Evolutionary conservation across 1,140 invertebrate species (phyloP).

Genomic region (Tetramorium parvispinum): DNA sequence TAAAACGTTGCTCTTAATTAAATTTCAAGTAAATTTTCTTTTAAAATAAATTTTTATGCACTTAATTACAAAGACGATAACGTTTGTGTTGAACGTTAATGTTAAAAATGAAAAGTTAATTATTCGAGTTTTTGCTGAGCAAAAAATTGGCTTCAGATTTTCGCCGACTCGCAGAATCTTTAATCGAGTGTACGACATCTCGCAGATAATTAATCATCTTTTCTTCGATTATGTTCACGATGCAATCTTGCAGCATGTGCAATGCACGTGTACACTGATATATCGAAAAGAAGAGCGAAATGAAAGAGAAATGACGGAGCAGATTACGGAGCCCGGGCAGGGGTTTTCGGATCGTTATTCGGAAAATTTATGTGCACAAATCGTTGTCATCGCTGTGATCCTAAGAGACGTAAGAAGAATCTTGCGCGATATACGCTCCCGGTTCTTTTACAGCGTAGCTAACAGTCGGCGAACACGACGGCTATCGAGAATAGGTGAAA

Average conservation of each 20-base stretch:
- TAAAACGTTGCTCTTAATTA: background rate
- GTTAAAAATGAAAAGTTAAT: background rate
- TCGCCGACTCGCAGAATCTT: background rate
- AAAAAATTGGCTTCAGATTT: background rate
- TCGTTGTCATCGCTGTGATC: slow-evolving; percentile 9
- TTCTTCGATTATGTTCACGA: background rate
- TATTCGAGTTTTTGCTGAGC: background rate
- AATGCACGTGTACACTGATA: background rate
- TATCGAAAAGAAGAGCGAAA: slow-evolving; percentile 2
- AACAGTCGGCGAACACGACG: background rate
- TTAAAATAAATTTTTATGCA: background rate
- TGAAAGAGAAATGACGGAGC: slow-evolving; percentile 26
- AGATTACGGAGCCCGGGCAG: background rate
- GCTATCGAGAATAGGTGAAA: slow-evolving; percentile 15
- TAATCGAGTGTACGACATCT: background rate
- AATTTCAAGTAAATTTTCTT: background rate
- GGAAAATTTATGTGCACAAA: slow-evolving; percentile 44
- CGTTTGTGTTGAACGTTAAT: background rate
- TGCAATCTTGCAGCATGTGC: slow-evolving; percentile 1
- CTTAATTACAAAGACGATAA: background rate
- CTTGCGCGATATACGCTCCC: background rate
- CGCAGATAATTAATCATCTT: slow-evolving; percentile 23
- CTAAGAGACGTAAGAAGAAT: slow-evolving; percentile 23
- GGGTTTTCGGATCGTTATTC: slow-evolving; percentile 27
- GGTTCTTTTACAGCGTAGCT: slow-evolving; percentile 4